phyloP scores from a whole-genome alignment of 1,140 invertebrate species.

The Tetramorium parvispinum region DNA sequence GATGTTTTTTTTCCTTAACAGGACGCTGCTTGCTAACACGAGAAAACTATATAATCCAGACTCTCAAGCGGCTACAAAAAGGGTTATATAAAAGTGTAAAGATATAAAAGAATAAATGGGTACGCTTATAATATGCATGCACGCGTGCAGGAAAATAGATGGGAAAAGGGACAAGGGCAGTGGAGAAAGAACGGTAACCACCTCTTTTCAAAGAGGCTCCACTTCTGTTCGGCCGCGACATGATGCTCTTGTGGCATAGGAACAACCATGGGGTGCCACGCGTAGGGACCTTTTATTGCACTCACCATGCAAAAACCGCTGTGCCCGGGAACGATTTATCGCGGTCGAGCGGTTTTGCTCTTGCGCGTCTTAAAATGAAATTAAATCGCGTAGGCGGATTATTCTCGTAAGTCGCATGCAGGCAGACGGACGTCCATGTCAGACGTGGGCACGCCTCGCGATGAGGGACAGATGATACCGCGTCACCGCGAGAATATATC shows the following conservation, averaged over 20 bases:
- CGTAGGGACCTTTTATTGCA: neutral
- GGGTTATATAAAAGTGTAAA: neutral
- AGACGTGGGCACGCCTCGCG: slow-evolving; percentile 53
- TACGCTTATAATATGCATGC: neutral
- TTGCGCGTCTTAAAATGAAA: slow-evolving; percentile 14
- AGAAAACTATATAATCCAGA: neutral
- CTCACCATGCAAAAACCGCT: slow-evolving; percentile 28
- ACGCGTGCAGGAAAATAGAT: slow-evolving; percentile 18
- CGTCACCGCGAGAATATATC: slow-evolving; percentile 34
- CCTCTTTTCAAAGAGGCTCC: neutral
- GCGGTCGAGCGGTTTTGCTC: neutral
- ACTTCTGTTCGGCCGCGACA: neutral
- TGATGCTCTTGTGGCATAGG: neutral
- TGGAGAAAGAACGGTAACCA: neutral
- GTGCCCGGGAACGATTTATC: slow-evolving; percentile 32
- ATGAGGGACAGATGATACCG: slow-evolving; percentile 36
- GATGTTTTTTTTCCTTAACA: neutral
- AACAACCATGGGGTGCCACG: neutral
- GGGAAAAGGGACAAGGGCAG: neutral
- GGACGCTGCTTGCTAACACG: neutral
- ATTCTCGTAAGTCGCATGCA: slow-evolving; percentile 40
- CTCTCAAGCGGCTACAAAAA: neutral
- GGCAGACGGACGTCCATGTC: slow-evolving; percentile 36
- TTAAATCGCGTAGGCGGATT: slow-evolving; percentile 49
- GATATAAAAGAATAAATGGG: neutral